Evolutionary conservation across 2,113 vertebrate species (phyloP).

Genomic region (Oxyruncus cristatus): DNA sequence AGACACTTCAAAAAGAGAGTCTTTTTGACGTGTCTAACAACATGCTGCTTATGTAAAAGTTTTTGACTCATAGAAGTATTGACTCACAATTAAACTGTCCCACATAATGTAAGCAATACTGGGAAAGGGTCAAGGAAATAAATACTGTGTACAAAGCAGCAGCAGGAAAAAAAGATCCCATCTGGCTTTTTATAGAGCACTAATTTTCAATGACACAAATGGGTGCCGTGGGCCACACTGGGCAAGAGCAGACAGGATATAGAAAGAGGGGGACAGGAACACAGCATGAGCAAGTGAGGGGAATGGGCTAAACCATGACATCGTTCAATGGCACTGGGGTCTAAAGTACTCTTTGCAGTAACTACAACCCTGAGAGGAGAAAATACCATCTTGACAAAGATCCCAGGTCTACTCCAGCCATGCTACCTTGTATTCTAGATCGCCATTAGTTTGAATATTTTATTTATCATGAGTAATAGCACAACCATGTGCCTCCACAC

Average conservation of each 20-base stretch:
- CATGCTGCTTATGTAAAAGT: not conserved
- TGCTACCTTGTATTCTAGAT: not conserved
- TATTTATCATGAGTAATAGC: not conserved
- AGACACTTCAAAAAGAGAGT: too few relatives aligned
- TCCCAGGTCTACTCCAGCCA: not conserved
- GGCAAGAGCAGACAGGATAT: not conserved
- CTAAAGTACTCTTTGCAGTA: not conserved
- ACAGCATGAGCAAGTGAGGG: not conserved
- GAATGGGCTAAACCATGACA: too few relatives aligned
- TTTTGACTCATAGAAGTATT: not conserved
- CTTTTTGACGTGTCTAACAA: not conserved
- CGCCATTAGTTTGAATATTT: not conserved
- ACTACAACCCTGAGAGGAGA: not conserved
- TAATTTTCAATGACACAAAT: not conserved
- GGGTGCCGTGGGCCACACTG: accelerated
- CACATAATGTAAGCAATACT: not conserved
- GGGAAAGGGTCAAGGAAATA: not conserved
- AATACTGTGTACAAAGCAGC: not conserved
- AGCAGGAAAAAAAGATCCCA: not conserved
- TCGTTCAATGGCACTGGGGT: not conserved
- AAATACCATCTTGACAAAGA: not conserved
- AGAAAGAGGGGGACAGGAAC: not conserved
- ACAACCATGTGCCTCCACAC: not conserved
- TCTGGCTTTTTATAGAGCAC: not conserved
- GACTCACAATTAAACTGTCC: not conserved